Evolutionary conservation across 2,888 invertebrate species (phyloP), one percentile per base, ranked within the genome.

Genomic region (Aphidius colemani): DNA sequence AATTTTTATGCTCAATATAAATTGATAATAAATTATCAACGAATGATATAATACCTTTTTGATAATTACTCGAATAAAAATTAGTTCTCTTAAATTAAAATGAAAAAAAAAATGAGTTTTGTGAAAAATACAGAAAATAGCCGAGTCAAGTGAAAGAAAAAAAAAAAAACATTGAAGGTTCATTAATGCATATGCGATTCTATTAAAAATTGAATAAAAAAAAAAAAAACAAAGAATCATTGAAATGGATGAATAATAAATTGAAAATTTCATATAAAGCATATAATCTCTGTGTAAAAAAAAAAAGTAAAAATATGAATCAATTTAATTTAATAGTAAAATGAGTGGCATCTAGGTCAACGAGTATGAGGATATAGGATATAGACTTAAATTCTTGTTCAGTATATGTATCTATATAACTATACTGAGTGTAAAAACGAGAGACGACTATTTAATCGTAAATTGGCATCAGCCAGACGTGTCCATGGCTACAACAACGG

Each of bases 401-500:
- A 39, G 44, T 7, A 30, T 39, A 45, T 44, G 44, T 45, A 10
- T 45, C 18, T 50, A 18, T 18, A n/a, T 50, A 8, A 13, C 9
- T 43, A 43, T 41, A 44, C 55, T 55, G 7, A 9, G 49, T 59
- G 49, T 60, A 45, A 39, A 59, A 60, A 63, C 59, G 59, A 59
- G 53, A 53, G 55, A 60, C 55, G 64, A 59, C 59, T 59, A 59
- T 63, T 64, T 64, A 64, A 64, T 64, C 59, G 53, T 48, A 55
- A 55, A 64, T 60, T 55, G 59, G 46, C 59, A 59, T 53, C 55
- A 60, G 45, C 9, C 53, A 55, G 46, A 64, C 63, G 64, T 64
- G 64, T 41, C 55, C 59, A 59, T 56, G 18, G 53, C 11, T 30
- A 18, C 44, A 40, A 30, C 53, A 53, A 7, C 9, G 39, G 44